These are phyloP conservation scores for Cryptoprocta ferox DNA, from an alignment of 2,797 vertebrate genomes.

Conservation along the genomic window DNA sequence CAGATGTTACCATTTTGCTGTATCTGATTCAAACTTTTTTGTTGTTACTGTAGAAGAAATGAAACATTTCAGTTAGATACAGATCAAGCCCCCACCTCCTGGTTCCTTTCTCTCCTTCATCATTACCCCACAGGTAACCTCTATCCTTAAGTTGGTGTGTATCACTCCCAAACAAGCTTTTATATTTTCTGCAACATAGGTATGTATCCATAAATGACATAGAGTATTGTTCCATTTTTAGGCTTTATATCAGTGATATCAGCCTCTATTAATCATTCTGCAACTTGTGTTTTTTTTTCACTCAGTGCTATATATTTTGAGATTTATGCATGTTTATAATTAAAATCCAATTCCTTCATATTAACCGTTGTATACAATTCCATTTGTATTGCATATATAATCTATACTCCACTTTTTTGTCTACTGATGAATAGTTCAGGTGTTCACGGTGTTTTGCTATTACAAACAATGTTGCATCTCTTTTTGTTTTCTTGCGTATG, in stretches of 20 bases:
- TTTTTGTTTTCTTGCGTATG: neutral
- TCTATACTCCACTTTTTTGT: neutral
- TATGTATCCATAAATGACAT: neutral
- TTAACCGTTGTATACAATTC: neutral
- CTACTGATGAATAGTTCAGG: neutral
- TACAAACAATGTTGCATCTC: neutral
- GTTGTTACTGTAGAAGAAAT: constrained; percentile 28
- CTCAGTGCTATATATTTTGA: neutral
- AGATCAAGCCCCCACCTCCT: neutral
- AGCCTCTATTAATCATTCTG: neutral
- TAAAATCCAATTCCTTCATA: constrained; percentile 6
- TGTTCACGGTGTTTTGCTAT: neutral
- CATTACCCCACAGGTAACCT: neutral
- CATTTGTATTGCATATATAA: neutral
- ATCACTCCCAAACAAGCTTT: neutral
- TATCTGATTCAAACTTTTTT: constrained; percentile 10
- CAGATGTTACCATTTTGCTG: constrained; percentile 28
- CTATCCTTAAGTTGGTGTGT: neutral
- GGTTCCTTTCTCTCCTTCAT: neutral
- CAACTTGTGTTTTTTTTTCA: constrained; percentile 15
- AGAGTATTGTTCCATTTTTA: neutral
- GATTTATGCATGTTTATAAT: constrained; percentile 35
- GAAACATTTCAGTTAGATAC: neutral
- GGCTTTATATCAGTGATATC: neutral
- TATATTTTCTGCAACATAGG: neutral